Conservation (phyloP, 2,113 vertebrate genomes). For the Neofelis nebulosa region DNA sequence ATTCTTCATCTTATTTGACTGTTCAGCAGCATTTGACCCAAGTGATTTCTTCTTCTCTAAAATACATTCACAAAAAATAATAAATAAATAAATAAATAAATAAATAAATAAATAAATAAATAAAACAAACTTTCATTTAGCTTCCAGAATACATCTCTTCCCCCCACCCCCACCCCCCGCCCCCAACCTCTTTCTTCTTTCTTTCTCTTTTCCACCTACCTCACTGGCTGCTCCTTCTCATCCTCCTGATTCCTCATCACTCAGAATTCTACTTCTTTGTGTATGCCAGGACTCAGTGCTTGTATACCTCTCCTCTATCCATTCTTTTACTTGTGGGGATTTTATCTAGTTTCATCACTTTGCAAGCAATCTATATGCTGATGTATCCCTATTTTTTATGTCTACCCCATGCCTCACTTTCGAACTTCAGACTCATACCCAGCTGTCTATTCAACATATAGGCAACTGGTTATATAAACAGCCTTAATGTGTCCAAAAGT, state of each 20-base stretch:
- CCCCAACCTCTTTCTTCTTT: neutral
- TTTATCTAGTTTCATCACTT: conserved; percentile 18
- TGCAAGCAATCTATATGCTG: neutral
- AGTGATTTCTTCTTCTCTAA: neutral
- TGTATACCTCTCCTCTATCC: neutral
- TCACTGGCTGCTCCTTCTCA: neutral
- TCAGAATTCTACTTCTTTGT: neutral
- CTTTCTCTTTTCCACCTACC: neutral
- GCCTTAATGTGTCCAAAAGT: neutral
- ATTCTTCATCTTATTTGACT: neutral
- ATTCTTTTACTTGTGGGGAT: neutral
- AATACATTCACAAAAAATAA: neutral
- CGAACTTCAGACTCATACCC: neutral
- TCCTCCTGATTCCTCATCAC: neutral
- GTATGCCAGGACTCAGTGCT: neutral
- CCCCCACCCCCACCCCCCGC: too few relatives aligned
- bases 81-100: too few relatives aligned
- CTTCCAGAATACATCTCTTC: neutral
- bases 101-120: too few relatives aligned
- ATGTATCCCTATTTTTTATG: neutral
- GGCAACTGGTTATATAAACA: neutral
- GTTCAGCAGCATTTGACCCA: neutral
- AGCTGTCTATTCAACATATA: neutral
- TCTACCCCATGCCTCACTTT: neutral
- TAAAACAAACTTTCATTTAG: neutral